These are phyloP conservation scores for Spodoptera exigua DNA, from an alignment of 2,888 invertebrate species.

Conservation along the genomic window DNA sequence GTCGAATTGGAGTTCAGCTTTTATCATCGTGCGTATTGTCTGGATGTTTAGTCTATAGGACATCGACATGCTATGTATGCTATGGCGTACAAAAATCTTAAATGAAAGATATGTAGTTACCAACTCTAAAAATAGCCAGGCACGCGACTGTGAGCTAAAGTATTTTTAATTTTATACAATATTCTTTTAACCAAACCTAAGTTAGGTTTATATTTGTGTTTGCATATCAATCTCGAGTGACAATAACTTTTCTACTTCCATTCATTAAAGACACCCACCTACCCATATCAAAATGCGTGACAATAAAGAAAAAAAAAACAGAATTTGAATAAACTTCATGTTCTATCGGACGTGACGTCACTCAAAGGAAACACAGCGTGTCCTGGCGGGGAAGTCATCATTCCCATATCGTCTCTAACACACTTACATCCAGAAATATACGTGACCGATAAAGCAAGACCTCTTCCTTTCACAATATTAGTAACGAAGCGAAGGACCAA, in stretches of 20 bases:
- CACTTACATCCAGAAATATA: constrained; percentile 80
- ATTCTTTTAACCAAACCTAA: no score
- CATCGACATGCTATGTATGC: constrained; percentile 11
- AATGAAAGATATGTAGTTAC: no score
- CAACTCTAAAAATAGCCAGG: no score
- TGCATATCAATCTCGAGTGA: background rate
- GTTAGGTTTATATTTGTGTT: no score
- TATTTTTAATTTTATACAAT: no score
- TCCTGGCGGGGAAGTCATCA: constrained; percentile 81
- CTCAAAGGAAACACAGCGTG: constrained; percentile 78
- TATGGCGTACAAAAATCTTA: background rate
- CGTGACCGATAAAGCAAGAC: constrained; percentile 54
- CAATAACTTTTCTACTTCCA: background rate
- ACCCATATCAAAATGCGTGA: constrained; percentile 35
- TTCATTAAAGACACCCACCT: constrained; percentile 5
- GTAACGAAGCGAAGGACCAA: constrained; percentile 60
- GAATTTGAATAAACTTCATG: constrained; percentile 49
- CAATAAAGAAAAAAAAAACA: constrained; percentile 45
- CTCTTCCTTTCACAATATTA: constrained; percentile 34
- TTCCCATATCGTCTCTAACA: constrained; percentile 80
- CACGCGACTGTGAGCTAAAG: no score
- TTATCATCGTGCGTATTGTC: constrained; percentile 35
- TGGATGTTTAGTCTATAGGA: constrained; percentile 7
- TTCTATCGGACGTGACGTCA: constrained; percentile 81
- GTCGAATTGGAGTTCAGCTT: constrained; percentile 39